Evolutionary conservation across 2,888 invertebrate species (phyloP).

Genomic region (Microctonus aethiopoides): DNA sequence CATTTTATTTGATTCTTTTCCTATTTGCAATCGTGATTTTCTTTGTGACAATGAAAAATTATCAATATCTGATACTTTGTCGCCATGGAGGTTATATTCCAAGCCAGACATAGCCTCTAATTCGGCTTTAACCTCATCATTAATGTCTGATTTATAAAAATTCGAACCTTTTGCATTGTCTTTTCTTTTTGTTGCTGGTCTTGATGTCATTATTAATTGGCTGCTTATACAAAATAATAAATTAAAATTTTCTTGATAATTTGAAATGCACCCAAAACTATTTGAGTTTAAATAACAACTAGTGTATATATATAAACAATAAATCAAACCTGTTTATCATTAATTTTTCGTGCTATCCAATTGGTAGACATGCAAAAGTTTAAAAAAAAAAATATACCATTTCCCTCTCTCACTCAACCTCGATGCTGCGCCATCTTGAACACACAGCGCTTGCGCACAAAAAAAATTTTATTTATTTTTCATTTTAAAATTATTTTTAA

Average conservation of each 20-base stretch:
- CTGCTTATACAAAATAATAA: not conserved
- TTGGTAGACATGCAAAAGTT: too few species aligned
- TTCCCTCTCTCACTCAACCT: too few species aligned
- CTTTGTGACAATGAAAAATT: conserved; percentile 18
- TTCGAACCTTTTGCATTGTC: conserved; percentile 46
- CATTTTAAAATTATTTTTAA: too few species aligned
- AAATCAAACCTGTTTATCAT: not conserved
- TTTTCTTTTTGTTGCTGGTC: conserved; percentile 46
- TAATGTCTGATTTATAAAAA: conserved; percentile 63
- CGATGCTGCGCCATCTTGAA: too few species aligned
- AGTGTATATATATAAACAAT: not conserved
- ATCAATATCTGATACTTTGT: not conserved
- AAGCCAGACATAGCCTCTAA: conserved; percentile 74
- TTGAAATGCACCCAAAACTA: not conserved
- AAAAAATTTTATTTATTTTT: too few species aligned
- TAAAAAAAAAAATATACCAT: too few species aligned
- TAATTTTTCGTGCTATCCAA: too few species aligned
- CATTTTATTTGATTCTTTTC: conserved; percentile 12
- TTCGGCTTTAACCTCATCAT: conserved; percentile 78
- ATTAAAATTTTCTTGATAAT: not conserved
- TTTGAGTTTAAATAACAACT: not conserved
- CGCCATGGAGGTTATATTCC: conserved; percentile 57
- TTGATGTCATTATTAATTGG: conserved; percentile 28
- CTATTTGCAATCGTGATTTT: conserved; percentile 18
- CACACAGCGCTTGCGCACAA: too few species aligned